Base-by-base conservation (phyloP, 2,888 invertebrate species). In the Odiellus spinosus region DNA sequence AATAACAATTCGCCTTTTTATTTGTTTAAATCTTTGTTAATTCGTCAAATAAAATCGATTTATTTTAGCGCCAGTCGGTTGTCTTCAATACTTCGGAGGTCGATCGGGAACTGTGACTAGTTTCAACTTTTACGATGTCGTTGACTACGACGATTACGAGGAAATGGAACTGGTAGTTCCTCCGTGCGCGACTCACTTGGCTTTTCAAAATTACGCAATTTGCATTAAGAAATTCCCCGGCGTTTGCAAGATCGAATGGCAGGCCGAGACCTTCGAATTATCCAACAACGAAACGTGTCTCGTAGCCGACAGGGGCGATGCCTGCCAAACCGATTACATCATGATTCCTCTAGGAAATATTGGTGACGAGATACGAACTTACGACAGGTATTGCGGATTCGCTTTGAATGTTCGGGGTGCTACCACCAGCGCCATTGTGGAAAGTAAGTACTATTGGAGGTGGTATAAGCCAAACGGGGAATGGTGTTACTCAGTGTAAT, bases 301-400 rank as follows among this genome's bases (percentile, higher is more conserved):
- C 10, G 34, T 46, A 2, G 53, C 34, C 14, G 46, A 41, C 17
- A 48, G 53, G 2, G 53, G 50, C 40, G 20, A 32, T 2, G 33
- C 36, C 12, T 53, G 53, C 21, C 3, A 26, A 10, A 18, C 15
- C 17, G 53, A 53, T 43, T 53, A 51, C 20, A 41, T 53, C 3
- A 32, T 48, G 40, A 47, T 53, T 21, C 42, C 51, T 2, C 48
- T 34, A 4, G 51, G 33, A 6, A 51, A 47, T 12, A 35, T 36
- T 12, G 48, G 39, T 6, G 50, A 50, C 11, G 48, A 48, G 15
- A 42, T 42, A 1, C 40, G 4, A 4, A 53, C 48, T 12, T 42
- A 34, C 12, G 53, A 53, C 47, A 45, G 53, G 6, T 53, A 40
- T 40, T 53, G 50, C 45, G 53, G 50, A 11, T 44, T 46, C 17